These are phyloP conservation scores for Steinernema carpocapsae DNA, from an alignment of 2,888 invertebrate species.

Conservation along the genomic window DNA sequence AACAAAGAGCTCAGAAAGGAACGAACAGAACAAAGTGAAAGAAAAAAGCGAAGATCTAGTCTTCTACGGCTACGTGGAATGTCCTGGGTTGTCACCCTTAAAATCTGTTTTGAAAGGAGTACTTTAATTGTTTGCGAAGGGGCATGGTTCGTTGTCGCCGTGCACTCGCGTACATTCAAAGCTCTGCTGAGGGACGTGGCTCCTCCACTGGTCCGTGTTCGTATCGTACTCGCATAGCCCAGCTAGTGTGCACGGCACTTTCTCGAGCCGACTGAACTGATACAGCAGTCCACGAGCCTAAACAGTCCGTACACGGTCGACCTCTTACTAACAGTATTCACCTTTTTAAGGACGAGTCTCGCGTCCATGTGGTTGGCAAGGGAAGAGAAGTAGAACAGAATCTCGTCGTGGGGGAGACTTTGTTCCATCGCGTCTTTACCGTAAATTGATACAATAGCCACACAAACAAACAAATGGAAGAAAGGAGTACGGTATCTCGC, in stretches of 20 bases:
- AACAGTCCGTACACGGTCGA: slow-evolving; percentile 39
- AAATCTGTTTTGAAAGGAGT: background rate
- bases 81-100: too few species aligned
- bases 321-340: slow-evolving; percentile 51
- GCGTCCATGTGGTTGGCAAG: slow-evolving; percentile 98
- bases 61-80: too few species aligned
- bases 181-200: slow-evolving; percentile 53
- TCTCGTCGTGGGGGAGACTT: slow-evolving; percentile 88
- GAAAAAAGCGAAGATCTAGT: background rate
- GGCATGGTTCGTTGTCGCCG: slow-evolving; percentile 53
- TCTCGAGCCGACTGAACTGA: slow-evolving; percentile 84
- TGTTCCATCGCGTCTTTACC: slow-evolving; percentile 85
- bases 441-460: slow-evolving; percentile 90
- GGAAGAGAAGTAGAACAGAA: slow-evolving; percentile 88
- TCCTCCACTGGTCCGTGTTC: slow-evolving; percentile 61
- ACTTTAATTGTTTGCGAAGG: slow-evolving; percentile 41
- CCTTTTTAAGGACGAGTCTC: slow-evolving; percentile 83
- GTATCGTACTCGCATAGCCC: slow-evolving; percentile 71
- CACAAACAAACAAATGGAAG: slow-evolving; percentile 90
- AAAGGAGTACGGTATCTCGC: slow-evolving; percentile 93
- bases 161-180: slow-evolving; percentile 59
- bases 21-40: background rate
- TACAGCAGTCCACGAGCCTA: slow-evolving; percentile 85
- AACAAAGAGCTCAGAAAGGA: background rate
- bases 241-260: slow-evolving; percentile 86